Percentiles rank a stretch among this genome's conserved stretches.
These are phyloP conservation scores for Drosophila pruinosa DNA, from an alignment of 1,140 invertebrate species.

Conservation along the genomic window DNA sequence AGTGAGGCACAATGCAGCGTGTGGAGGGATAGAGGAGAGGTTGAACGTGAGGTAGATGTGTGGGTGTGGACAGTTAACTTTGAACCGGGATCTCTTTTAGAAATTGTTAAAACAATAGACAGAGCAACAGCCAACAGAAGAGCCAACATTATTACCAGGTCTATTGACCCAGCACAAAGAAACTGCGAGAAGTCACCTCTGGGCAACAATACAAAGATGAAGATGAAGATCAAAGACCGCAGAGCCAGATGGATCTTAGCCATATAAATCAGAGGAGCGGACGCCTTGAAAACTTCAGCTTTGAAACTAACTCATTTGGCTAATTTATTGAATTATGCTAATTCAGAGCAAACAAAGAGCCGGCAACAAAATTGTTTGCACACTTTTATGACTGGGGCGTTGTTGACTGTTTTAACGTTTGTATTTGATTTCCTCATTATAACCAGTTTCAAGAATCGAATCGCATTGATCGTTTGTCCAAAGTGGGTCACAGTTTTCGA, in stretches of 20 bases:
- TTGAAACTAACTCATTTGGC: slow-evolving; percentile 63
- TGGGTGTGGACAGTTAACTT: not conserved
- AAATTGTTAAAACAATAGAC: slow-evolving; percentile 28
- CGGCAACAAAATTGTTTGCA: slow-evolving; percentile 49
- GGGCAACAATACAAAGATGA: not conserved
- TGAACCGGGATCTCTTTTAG: slow-evolving; percentile 17
- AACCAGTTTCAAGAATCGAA: slow-evolving; percentile 61
- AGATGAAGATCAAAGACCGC: not conserved
- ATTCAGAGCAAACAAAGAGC: slow-evolving; percentile 42
- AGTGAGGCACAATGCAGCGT: slow-evolving; percentile 31
- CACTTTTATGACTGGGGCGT: slow-evolving; percentile 55
- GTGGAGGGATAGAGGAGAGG: not conserved
- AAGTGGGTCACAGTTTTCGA: slow-evolving; percentile 61
- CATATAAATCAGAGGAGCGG: not conserved
- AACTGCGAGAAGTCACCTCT: slow-evolving; percentile 8
- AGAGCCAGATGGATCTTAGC: not conserved
- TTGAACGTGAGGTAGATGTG: not conserved
- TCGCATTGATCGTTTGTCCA: slow-evolving; percentile 29
- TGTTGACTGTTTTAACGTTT: slow-evolving; percentile 27
- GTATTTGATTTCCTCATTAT: slow-evolving; percentile 69
- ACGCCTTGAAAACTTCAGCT: slow-evolving; percentile 24
- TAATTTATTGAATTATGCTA: slow-evolving; percentile 71
- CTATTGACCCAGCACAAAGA: slow-evolving; percentile 43
- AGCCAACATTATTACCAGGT: slow-evolving; percentile 2
- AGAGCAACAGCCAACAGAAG: slow-evolving; percentile 7